These are phyloP conservation scores for Cotesia chilonis DNA, from an alignment of 1,140 invertebrate species.

Conservation along the genomic window DNA sequence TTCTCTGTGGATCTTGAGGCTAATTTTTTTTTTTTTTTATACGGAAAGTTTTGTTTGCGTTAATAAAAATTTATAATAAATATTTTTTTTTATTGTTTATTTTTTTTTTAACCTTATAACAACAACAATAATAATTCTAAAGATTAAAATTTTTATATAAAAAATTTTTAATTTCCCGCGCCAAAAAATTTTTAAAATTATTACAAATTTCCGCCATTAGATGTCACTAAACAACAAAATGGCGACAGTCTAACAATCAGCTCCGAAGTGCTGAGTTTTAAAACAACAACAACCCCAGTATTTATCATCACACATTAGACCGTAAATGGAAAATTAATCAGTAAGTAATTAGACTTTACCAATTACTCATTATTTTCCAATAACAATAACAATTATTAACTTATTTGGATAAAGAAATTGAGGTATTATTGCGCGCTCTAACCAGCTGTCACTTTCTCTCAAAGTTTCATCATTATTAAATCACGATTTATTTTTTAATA, in stretches of 20 bases:
- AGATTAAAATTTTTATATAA: too few species aligned
- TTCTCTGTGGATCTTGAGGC: not conserved
- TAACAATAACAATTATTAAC: not conserved
- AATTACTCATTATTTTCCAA: too few species aligned
- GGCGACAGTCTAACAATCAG: not conserved
- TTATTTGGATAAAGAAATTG: not conserved
- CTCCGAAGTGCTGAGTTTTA: too few species aligned
- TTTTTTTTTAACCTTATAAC: too few species aligned
- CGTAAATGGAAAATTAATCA: too few species aligned
- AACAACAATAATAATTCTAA: too few species aligned
- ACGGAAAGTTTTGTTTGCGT: constrained; percentile 2
- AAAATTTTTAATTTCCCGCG: not conserved
- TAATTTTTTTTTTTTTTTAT: not conserved
- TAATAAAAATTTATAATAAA: constrained; percentile 2
- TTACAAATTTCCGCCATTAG: not conserved
- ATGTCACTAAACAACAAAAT: not conserved
- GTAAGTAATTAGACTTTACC: too few species aligned
- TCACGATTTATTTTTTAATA: too few species aligned
- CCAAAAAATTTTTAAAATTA: not conserved
- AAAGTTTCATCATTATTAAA: not conserved
- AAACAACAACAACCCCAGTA: too few species aligned
- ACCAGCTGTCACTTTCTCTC: constrained; percentile 16
- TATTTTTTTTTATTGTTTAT: not conserved
- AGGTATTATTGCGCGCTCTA: not conserved
- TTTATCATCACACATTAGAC: too few species aligned